phyloP scores from a whole-genome alignment of 2,797 vertebrate species.

The Alcedo atthis region DNA sequence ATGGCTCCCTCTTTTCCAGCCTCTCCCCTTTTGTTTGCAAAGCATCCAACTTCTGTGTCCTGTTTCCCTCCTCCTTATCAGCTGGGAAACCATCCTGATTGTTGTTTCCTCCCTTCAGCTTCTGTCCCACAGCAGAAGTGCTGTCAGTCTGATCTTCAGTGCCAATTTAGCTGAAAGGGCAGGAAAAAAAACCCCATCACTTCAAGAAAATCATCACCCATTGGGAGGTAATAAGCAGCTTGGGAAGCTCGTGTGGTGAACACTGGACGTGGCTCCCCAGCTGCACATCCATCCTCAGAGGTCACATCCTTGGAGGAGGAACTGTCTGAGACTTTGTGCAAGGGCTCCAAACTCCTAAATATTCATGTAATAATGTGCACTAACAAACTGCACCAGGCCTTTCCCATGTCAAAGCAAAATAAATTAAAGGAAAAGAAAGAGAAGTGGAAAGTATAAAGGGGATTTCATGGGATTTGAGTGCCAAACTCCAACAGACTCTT shows the following conservation, averaged over 20 bases:
- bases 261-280: background rate
- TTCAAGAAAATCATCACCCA: background rate
- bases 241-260: background rate
- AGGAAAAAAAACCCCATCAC: background rate
- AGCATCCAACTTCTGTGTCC: background rate
- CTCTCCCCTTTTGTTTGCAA: background rate
- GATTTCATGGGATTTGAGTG: constrained; percentile 56
- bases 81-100: background rate
- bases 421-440: constrained; percentile 50
- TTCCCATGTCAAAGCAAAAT: constrained; percentile 22
- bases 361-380: background rate
- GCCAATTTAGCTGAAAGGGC: background rate
- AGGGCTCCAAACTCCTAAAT: background rate
- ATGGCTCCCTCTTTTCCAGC: background rate
- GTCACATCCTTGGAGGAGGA: background rate
- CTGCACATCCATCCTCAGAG: background rate
- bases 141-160: background rate
- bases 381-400: background rate
- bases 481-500: constrained; percentile 57
- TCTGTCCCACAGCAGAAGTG: background rate
- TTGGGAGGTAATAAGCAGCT: background rate
- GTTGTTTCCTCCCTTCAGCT: background rate
- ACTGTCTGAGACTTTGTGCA: background rate
- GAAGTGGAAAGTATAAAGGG: constrained; percentile 52
- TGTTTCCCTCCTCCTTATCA: background rate